These are phyloP conservation scores for Nasonovia ribisnigri DNA, from an alignment of 2,888 invertebrate species.

Conservation along the genomic window DNA sequence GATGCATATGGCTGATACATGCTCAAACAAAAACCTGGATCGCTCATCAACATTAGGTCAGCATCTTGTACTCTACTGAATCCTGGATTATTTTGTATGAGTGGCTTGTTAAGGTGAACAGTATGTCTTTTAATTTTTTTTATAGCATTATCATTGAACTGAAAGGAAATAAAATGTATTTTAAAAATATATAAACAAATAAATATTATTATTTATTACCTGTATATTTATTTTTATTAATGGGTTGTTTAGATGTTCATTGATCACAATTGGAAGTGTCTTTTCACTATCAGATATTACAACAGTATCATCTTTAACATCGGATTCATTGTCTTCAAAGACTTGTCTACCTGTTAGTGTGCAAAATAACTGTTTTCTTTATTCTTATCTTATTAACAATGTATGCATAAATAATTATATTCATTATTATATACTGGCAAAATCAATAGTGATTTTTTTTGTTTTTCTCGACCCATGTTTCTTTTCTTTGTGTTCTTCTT, in stretches of 20 bases:
- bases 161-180: not conserved
- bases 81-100: not conserved
- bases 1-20: slow-evolving; percentile 98
- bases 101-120: slow-evolving; percentile 68
- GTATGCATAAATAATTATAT: not conserved
- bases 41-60: slow-evolving; percentile 84
- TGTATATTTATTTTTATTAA: slow-evolving; percentile 50
- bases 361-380: not conserved
- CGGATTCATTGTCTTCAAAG: slow-evolving; percentile 36
- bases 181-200: not conserved
- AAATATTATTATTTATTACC: slow-evolving; percentile 10
- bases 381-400: not conserved
- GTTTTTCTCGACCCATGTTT: slow-evolving; percentile 79
- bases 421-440: slow-evolving; percentile 74
- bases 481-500: slow-evolving; percentile 74
- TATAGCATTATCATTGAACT: slow-evolving; percentile 65
- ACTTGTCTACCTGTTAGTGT: slow-evolving; percentile 39
- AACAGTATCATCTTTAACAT: slow-evolving; percentile 16
- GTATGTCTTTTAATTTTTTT: slow-evolving; percentile 40
- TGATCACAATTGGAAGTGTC: not conserved
- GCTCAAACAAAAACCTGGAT: slow-evolving; percentile 88
- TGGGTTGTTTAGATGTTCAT: slow-evolving; percentile 53
- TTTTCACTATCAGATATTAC: not conserved
- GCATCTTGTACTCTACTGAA: slow-evolving; percentile 79
- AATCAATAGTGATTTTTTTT: slow-evolving; percentile 83